Percentiles rank a stretch among this genome's conserved stretches.
phyloP scores from a whole-genome alignment of 2,888 invertebrate genomes.

The Salticus scenicus region DNA sequence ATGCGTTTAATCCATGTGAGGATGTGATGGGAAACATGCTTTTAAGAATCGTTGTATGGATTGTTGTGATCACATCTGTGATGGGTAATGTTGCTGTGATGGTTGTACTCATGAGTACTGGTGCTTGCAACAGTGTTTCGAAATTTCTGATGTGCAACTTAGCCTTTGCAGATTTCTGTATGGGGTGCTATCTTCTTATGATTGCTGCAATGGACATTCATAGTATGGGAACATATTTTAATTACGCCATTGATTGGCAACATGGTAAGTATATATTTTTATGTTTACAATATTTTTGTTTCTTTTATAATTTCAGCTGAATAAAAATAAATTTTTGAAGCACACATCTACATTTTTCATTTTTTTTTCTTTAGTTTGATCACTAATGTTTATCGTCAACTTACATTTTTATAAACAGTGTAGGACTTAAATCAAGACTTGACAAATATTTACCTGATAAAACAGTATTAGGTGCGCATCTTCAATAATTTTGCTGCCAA shows the following conservation, averaged over 20 bases:
- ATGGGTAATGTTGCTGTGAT: constrained; percentile 89
- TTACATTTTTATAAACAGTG: too few species aligned
- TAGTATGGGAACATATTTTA: constrained; percentile 90
- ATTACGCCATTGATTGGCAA: constrained; percentile 93
- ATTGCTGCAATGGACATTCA: constrained; percentile 89
- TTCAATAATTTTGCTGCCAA: too few species aligned
- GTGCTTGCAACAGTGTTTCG: constrained; percentile 79
- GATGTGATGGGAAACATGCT: constrained; percentile 90
- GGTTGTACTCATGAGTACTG: constrained; percentile 81
- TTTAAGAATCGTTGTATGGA: constrained; percentile 89
- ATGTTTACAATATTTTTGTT: background rate
- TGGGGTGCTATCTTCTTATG: constrained; percentile 86
- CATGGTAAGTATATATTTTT: constrained; percentile 78
- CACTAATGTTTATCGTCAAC: too few species aligned
- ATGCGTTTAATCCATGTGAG: constrained; percentile 91
- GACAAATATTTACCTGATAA: too few species aligned
- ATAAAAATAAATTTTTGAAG: too few species aligned
- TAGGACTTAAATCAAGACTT: too few species aligned
- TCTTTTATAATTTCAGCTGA: too few species aligned
- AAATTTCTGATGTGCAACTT: constrained; percentile 87
- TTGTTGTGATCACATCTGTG: constrained; percentile 87
- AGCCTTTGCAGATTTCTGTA: constrained; percentile 90
- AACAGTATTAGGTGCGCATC: too few species aligned
- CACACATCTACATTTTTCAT: too few species aligned
- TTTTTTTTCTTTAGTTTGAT: too few species aligned